Base-by-base conservation (phyloP, 2,888 invertebrate genomes). In the Megaustenia siamemsis region DNA sequence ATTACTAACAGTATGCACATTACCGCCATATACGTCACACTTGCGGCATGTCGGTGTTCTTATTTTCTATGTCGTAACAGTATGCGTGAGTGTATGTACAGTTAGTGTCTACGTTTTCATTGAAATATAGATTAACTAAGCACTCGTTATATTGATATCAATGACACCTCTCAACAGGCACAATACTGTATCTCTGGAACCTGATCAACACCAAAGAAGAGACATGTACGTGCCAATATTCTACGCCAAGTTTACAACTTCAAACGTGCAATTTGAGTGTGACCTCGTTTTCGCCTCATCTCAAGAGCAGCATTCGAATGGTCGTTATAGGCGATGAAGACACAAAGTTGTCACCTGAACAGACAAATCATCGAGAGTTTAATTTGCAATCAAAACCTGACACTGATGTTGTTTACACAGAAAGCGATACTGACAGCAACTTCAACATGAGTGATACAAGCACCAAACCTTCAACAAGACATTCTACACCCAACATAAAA, bases 191-290 rank as follows among this genome's bases (percentile, higher is more conserved):
- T 40, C 63, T 21, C 21, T 84, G 84, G 84, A 73, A 84, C 38
- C 32, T 84, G 71, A 71, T 84, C 28, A 79, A 84, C 49, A 63
- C n/a, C 8, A 56, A 43, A 38, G 84, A 84, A 73, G 73, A 78
- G n/a, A 28, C 3, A 1, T 60, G 75, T 28, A 43, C 76, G 28
- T 66, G 40, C 12, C 18, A 38, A 8, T 43, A 82, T 49, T 21
- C 69, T 8, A n/a, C 21, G 28, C 24, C 53, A 10, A n/a, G 32
- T n/a, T 8, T 53, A 12, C 28, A 49, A 38, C 1, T 15, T 3
- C 32, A 40, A 10, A 24, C 24, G 1, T 43, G 18, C 28, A 60
- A 12, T 18, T 12, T 28, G 6, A 32, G 10, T 8, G 28, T 82
- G 12, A 82, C 45, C 0, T 53, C 73, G 18, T 60, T 82, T n/a